Base-by-base conservation (phyloP, 2,113 vertebrate genomes). In the Chrysochloris asiatica region DNA sequence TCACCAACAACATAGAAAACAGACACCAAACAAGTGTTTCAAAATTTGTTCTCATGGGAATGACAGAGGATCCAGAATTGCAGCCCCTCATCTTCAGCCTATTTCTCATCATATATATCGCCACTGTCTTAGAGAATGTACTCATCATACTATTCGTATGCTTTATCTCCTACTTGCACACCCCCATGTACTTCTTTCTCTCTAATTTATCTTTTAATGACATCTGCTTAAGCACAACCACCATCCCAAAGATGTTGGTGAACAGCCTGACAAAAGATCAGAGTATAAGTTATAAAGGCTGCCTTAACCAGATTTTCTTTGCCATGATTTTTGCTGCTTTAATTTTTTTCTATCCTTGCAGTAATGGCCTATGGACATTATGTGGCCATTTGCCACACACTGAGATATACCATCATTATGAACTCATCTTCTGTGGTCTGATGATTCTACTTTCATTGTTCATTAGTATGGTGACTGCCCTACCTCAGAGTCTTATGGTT, bases 361-460 rank as follows among this genome's bases (percentile, higher is more conserved):
- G 3, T 10, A 4, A 94, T 94, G 90, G 90, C 86, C 28, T 95
- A 84, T 28, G 92, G 94, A 22, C 28, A 19, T 36, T 69, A 38
- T 38, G 67, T 69, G 36, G 67, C 67, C 19, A 69, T 69, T 69
- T 69, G 67, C 41, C 83, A 85, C 83, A 7, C 67, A 19, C 9
- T 69, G 54, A 78, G 69, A n/a, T 95, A 95, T 21, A 45, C 8
- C 0, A 26, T 83, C 41, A 88, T 94, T 38, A 89, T 95, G 91
- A 95, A n/a, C 4, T 5, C 45, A 22, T 12, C 1, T 7, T 95
- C 6, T 91, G 94, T 45, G 3, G 38, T 1, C 19, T 65, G n/a
- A 8, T 86, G 21, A 2, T 72, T 48, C n/a, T 76, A 0, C 4
- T 65, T 1, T 82, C 92, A 6, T 3, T 83, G 38, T 14, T 54